These are phyloP conservation scores for Paradoxurus hermaphroditus DNA, from an alignment of 2,113 vertebrate species.

Conservation along the genomic window DNA sequence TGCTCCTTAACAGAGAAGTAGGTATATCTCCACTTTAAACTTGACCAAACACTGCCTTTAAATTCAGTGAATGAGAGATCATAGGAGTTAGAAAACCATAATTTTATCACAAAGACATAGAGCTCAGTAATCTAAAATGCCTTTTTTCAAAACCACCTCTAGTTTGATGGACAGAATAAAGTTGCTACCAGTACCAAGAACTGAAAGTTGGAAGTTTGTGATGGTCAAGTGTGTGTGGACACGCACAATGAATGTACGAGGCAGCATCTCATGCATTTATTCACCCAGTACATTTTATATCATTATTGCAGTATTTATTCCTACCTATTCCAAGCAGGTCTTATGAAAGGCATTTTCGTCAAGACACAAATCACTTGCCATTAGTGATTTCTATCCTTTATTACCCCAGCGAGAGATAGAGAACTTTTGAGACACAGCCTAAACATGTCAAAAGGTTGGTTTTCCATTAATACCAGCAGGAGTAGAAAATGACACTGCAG, in stretches of 20 bases:
- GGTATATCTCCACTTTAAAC: background rate
- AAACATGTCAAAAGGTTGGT: conserved; percentile 60
- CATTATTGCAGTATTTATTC: background rate
- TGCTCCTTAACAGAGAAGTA: background rate
- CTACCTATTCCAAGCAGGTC: background rate
- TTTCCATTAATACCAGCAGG: conserved; percentile 66
- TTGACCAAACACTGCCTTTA: background rate
- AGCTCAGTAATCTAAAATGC: background rate
- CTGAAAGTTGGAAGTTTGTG: background rate
- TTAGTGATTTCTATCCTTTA: conserved; percentile 42
- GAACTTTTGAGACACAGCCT: conserved; percentile 32
- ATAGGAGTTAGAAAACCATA: background rate
- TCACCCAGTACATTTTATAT: background rate
- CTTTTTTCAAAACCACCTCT: background rate
- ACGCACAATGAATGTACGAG: background rate
- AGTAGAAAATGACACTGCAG: conserved; percentile 45
- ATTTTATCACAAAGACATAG: background rate
- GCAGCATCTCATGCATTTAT: background rate
- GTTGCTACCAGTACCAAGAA: background rate
- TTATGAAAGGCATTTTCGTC: background rate
- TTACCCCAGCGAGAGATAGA: background rate
- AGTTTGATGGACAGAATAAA: background rate
- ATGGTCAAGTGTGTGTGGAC: background rate
- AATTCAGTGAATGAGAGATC: background rate
- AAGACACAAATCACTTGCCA: conserved; percentile 16